Evolutionary conservation across 2,888 invertebrate species (phyloP), one percentile per base, ranked within the genome.

Genomic region (Oxytorus armatus): DNA sequence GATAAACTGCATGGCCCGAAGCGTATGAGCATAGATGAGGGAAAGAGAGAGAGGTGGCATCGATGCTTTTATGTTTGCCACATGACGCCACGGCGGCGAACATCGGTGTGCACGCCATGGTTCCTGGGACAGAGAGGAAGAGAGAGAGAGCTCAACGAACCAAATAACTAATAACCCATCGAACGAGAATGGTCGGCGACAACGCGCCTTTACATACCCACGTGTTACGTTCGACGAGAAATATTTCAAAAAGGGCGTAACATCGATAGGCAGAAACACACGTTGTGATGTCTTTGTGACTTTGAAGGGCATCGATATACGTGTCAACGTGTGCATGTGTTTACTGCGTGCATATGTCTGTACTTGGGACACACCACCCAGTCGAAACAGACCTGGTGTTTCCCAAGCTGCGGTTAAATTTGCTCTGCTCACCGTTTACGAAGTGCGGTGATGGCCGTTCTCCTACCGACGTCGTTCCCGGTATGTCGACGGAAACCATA

Each of bases 91-190:
- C 42, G 47, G 55, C 49, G 63, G n/a, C 51, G 73, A 39, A n/a
- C n/a, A n/a, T n/a, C 29, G 18, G 61, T 63, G 49, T 51, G 39
- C 72, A 42, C 16, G 61, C 61, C 61, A 25, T 51, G 42, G 63
- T 55, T 63, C 39, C 53, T 61, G 42, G 49, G 25, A 53, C 53
- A 72, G 7, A 11, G 39, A 51, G 59, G 33, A 25, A 25, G 51
- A 8, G 39, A 44, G 42, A 51, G 47, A 44, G 23, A 29, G 39
- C 47, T 68, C 77, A 80, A 57, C 80, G 73, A 73, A 73, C 77
- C 79, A 77, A 80, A 80, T 73, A 80, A 80, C 76, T 80, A 80
- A 77, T 77, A 77, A 77, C 77, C 80, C 77, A 80, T 80, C 80
- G 80, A 73, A 77, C 80, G 68, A 55, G 69, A 77, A 73, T 73